Evolutionary conservation across 2,888 invertebrate species (phyloP).

Genomic region (Cenopis cana): DNA sequence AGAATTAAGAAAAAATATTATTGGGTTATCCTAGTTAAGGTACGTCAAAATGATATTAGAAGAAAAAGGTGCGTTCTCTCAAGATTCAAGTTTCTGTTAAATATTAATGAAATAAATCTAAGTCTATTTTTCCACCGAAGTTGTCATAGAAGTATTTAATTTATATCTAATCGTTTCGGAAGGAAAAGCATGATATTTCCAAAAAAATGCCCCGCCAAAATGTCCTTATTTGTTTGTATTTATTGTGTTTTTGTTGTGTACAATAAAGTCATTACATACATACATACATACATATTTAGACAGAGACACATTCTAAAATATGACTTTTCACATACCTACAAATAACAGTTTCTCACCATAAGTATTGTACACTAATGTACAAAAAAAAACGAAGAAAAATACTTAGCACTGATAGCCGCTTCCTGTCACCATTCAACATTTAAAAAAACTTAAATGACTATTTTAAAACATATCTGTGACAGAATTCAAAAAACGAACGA

Average conservation of each 20-base stretch:
- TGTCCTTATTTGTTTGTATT: too few relatives aligned
- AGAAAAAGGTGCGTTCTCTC: background rate
- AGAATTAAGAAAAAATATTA: slow-evolving; percentile 27
- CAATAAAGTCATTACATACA: too few relatives aligned
- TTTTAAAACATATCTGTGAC: slow-evolving; percentile 61
- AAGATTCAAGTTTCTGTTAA: background rate
- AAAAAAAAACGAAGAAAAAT: background rate
- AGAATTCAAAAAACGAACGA: slow-evolving; percentile 61
- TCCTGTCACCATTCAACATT: slow-evolving; percentile 18
- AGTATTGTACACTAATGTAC: too few relatives aligned
- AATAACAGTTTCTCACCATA: too few relatives aligned
- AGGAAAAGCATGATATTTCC: too few relatives aligned
- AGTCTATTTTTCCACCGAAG: background rate
- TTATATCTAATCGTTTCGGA: too few relatives aligned
- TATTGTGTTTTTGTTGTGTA: too few relatives aligned
- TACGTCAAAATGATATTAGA: slow-evolving; percentile 13
- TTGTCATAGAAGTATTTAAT: background rate
- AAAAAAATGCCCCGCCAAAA: too few relatives aligned
- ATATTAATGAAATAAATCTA: background rate
- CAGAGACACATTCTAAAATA: too few relatives aligned
- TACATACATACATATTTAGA: too few relatives aligned
- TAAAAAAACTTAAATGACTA: slow-evolving; percentile 45
- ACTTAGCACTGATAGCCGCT: slow-evolving; percentile 14
- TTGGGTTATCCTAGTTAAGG: slow-evolving; percentile 17
- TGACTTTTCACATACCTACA: too few relatives aligned